phyloP scores from a whole-genome alignment of 2,113 vertebrate species.

The Cisticola juncidis region DNA sequence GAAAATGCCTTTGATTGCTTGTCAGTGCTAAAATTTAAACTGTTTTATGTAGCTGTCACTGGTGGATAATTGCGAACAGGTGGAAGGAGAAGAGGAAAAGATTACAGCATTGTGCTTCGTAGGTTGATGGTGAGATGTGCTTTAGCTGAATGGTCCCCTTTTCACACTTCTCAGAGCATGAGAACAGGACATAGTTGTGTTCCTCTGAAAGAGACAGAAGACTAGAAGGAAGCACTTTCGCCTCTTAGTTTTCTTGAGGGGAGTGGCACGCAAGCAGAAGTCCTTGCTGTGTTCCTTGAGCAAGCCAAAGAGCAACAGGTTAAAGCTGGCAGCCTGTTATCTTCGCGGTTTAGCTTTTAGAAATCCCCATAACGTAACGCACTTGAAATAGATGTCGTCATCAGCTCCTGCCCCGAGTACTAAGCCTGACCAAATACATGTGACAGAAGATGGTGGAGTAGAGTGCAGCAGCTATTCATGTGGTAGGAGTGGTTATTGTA shows the following conservation, averaged over 20 bases:
- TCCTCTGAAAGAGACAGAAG: background rate
- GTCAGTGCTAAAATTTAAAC: constrained; percentile 47
- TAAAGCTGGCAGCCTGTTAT: constrained; percentile 69
- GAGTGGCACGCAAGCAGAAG: background rate
- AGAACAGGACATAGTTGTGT: background rate
- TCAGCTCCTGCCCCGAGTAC: constrained; percentile 70
- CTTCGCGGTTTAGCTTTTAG: constrained; percentile 69
- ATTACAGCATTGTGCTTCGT: constrained; percentile 20
- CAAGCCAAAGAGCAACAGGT: constrained; percentile 47
- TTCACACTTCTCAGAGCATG: constrained; percentile 16
- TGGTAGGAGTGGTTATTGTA: constrained; percentile 75
- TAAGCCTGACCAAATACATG: constrained; percentile 72
- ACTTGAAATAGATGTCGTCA: constrained; percentile 85
- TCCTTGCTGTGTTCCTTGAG: constrained; percentile 34
- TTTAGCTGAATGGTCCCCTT: constrained; percentile 16
- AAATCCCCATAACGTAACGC: constrained; percentile 78
- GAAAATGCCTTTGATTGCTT: constrained; percentile 52
- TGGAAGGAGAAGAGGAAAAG: constrained; percentile 52
- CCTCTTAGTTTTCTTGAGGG: background rate
- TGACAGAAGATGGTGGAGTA: constrained; percentile 79
- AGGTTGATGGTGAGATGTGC: constrained; percentile 31
- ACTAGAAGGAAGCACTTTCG: background rate
- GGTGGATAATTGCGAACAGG: constrained; percentile 55
- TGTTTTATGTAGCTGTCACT: constrained; percentile 51
- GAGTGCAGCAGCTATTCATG: constrained; percentile 73